phyloP scores from a whole-genome alignment of 2,888 invertebrate genomes.

The Callinectes sapidus region DNA sequence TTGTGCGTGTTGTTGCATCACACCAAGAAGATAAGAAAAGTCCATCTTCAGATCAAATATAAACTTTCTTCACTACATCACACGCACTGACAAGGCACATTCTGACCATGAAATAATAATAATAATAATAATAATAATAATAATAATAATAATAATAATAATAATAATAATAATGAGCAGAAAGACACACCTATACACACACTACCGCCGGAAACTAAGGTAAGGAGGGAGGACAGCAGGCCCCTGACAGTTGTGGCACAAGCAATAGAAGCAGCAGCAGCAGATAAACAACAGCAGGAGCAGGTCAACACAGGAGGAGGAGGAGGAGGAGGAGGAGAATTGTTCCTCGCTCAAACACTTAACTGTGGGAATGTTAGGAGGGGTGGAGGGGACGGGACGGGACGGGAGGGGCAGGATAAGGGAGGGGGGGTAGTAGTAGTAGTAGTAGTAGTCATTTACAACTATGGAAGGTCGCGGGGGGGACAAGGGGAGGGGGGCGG shows the following conservation, averaged over 20 bases:
- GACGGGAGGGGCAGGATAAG: conserved; percentile 22
- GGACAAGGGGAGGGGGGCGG: conserved; percentile 32
- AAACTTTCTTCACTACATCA: conserved; percentile 57
- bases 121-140: conserved; percentile 22
- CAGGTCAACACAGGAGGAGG: conserved; percentile 7
- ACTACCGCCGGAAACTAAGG: background rate
- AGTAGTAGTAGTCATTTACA: conserved; percentile 57
- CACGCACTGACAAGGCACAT: conserved; percentile 41
- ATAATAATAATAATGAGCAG: conserved; percentile 21
- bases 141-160: conserved; percentile 40
- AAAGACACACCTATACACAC: conserved; percentile 19
- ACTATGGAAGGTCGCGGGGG: conserved; percentile 59
- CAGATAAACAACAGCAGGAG: conserved; percentile 30
- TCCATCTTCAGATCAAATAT: conserved; percentile 60
- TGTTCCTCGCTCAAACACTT: conserved; percentile 32
- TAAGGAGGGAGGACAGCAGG: background rate
- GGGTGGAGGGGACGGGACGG: conserved; percentile 21
- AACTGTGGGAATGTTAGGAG: background rate
- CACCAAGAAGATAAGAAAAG: conserved; percentile 31
- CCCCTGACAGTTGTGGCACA: conserved; percentile 27
- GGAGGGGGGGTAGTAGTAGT: conserved; percentile 29
- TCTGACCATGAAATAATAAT: conserved; percentile 22
- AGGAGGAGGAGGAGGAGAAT: conserved; percentile 1
- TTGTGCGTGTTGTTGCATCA: conserved; percentile 57
- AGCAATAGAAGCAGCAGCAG: background rate